phyloP scores from a whole-genome alignment of 2,113 vertebrate species.

The Dipodomys spectabilis region DNA sequence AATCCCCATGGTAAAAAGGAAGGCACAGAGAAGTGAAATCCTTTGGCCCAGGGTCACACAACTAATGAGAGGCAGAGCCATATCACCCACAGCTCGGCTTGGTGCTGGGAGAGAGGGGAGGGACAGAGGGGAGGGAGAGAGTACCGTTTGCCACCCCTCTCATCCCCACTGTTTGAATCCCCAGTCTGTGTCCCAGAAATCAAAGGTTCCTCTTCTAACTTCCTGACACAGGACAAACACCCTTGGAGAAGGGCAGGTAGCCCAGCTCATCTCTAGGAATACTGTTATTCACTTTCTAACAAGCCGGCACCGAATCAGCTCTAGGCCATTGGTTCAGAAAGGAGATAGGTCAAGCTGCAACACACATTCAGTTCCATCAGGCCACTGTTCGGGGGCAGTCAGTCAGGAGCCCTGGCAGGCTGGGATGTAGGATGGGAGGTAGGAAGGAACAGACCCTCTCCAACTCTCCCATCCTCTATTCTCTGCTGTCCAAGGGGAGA shows the following conservation, averaged over 20 bases:
- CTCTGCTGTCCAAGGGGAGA: neutral
- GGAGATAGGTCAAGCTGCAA: slow-evolving; percentile 48
- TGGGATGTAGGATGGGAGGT: neutral
- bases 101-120: neutral
- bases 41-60: neutral
- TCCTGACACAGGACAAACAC: neutral
- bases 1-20: neutral
- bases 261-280: neutral
- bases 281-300: slow-evolving; percentile 53
- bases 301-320: slow-evolving; percentile 2
- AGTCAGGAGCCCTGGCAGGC: neutral
- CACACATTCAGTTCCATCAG: slow-evolving; percentile 16
- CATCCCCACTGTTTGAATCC: neutral
- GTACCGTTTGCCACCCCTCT: neutral
- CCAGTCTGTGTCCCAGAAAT: neutral
- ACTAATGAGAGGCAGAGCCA: neutral
- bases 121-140: neutral
- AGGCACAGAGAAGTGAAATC: neutral
- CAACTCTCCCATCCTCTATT: slow-evolving; percentile 58
- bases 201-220: neutral
- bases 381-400: neutral
- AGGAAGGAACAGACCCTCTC: neutral
- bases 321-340: neutral
- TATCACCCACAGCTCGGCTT: neutral
- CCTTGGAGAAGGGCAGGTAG: neutral